Evolutionary conservation across 2,888 invertebrate species (phyloP), one percentile per base, ranked within the genome.

Genomic region (Tachina fera): DNA sequence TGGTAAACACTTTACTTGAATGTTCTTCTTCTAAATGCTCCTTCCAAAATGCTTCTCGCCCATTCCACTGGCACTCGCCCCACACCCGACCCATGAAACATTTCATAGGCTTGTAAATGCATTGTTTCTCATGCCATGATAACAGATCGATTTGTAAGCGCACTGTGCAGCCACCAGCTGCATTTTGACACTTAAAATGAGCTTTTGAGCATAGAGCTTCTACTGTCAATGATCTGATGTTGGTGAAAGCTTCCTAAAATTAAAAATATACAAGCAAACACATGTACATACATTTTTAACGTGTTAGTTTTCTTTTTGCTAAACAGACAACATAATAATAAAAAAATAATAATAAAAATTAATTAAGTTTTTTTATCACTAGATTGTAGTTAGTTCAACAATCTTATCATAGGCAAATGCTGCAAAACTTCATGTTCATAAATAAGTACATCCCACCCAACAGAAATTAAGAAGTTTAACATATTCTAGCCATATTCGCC

Each of bases 11-110:
- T 87, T 93, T 94, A 77, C 94, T 92, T 71, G 92, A 92, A 88
- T 95, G 95, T 14, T 93, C 92, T 43, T 89, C 81, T 88, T 94
- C 94, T 88, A 95, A 93, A 89, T 95, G 95, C 87, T 94, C 94
- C 92, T 95, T 94, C 95, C 95, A 95, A 75, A 94, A 94, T 3
- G 94, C 94, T 84, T 95, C 95, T 41, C 93, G 92, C 1, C 95
- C 95, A 88, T 94, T 93, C 95, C 95, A 95, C 61, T 91, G 90
- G 88, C 95, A 95, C 45, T 94, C 93, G 77, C 94, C 91, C 92
- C 92, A 93, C 5, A 93, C 91, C 58, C 92, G 92, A 0, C 92
- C 92, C 92, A 93, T 93, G 67, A 93, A 93, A 83, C 92, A 92
- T 86, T 91, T 91, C 91, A 92, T 91, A 39, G 91, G 90, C 87